Evolutionary conservation across 2,888 invertebrate species (phyloP), one percentile per base, ranked within the genome.

Genomic region (Philereme vetulata): DNA sequence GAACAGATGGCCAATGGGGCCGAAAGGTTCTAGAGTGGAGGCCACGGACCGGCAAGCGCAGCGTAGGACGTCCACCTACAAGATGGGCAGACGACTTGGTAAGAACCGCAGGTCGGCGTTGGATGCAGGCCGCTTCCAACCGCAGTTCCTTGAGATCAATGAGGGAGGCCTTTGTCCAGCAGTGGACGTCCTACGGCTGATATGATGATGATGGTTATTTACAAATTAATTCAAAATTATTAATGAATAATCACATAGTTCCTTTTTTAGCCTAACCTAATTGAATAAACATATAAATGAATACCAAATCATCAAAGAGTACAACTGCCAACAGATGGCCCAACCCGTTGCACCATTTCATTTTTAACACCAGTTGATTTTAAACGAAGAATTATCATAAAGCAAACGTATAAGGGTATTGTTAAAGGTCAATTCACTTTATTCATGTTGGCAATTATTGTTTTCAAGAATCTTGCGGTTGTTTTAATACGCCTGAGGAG

Each of bases 371-470:
- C 7, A 35, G 43, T 35, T 48, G 21, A 43, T 44, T 60, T 55
- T 44, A 36, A 59, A 50, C 38, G 10, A 8, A 9, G 50, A 44
- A 60, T 55, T 51, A 51, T 48, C 55, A 55, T 50, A 50, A 45
- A 51, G 36, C 35, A 6, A 7, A 44, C 60, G 33, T 48, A 51
- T 56, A 60, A 48, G 60, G 60, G 47, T 55, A 56, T 60, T 60
- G 47, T 47, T 11, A 56, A 60, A 60, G 60, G 60, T 60, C 51
- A 60, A 34, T 43, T 56, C 21, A 21, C n/a, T 44, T 36, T 36
- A 43, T 5, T 48, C 50, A 45, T 55, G 55, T 60, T 49, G 51
- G 51, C 47, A 51, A 60, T 55, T 60, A 55, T 60, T 56, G 48
- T 51, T 52, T 49, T 51, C 34, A 56, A 56, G 48, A 51, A 48